Evolutionary conservation across 1,140 invertebrate species (phyloP).

Genomic region (Cotesia chilonis): DNA sequence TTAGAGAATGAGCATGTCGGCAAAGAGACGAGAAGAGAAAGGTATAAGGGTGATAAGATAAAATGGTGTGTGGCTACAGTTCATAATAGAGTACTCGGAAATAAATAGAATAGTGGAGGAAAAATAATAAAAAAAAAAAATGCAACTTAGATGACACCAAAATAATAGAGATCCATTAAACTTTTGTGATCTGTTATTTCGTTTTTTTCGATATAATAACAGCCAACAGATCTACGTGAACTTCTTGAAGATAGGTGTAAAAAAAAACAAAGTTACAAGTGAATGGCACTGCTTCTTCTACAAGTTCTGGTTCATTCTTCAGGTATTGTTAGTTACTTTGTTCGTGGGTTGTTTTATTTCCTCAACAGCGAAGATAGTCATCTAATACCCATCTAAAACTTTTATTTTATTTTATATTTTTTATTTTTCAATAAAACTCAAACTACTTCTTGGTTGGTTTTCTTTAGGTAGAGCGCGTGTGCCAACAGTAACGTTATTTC

Average conservation of each 20-base stretch:
- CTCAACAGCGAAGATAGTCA: constrained; percentile 6
- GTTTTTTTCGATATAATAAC: not conserved
- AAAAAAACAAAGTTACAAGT: not conserved
- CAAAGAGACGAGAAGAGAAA: constrained; percentile 22
- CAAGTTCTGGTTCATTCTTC: constrained; percentile 3
- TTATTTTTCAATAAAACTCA: constrained; percentile 11
- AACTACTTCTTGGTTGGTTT: constrained; percentile 18
- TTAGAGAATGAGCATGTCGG: constrained; percentile 14
- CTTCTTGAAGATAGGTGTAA: not conserved
- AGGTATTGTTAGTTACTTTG: constrained; percentile 10
- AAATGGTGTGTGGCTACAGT: not conserved
- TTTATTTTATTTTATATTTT: not conserved
- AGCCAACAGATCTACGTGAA: not conserved
- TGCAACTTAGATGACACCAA: not conserved
- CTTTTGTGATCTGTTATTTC: not conserved
- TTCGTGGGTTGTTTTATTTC: not conserved
- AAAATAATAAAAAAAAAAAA: constrained; percentile 21
- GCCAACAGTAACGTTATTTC: constrained; percentile 32
- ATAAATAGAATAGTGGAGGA: not conserved
- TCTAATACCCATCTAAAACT: constrained; percentile 16
- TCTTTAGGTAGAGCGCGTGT: constrained; percentile 8
- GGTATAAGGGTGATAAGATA: too few species aligned
- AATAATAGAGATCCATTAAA: constrained; percentile 12
- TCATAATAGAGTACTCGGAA: not conserved
- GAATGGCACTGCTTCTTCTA: constrained; percentile 15